Conservation (phyloP, 2,113 vertebrate species). For the Pristiophorus japonicus region DNA sequence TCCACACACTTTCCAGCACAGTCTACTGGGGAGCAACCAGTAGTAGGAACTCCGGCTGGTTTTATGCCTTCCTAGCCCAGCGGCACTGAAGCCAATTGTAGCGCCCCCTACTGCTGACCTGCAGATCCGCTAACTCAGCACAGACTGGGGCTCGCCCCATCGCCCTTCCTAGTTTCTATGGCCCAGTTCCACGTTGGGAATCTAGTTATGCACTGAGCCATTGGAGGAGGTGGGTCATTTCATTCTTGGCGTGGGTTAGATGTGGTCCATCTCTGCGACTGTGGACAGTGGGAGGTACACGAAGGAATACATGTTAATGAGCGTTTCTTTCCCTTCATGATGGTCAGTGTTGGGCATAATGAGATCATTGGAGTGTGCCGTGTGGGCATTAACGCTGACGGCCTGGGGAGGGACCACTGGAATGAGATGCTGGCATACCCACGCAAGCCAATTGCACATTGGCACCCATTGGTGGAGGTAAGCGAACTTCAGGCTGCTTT, state of each 20-base stretch:
- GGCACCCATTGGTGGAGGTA: conserved; percentile 88
- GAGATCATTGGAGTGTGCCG: conserved; percentile 93
- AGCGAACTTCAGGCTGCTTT: conserved; percentile 3
- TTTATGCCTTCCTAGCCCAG: neutral
- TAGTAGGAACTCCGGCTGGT: neutral
- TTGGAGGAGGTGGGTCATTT: neutral
- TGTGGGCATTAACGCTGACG: conserved; percentile 76
- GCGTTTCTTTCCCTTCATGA: neutral
- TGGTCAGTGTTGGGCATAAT: conserved; percentile 87
- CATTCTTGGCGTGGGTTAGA: neutral
- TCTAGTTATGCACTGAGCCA: neutral
- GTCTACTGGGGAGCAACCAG: neutral
- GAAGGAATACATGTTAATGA: neutral
- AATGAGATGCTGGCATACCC: conserved; percentile 97
- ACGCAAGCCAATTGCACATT: conserved; percentile 92
- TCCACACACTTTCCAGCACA: neutral
- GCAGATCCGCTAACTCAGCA: neutral
- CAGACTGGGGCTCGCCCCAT: neutral
- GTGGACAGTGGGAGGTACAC: neutral
- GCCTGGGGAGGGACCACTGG: conserved; percentile 94
- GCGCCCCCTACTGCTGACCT: neutral
- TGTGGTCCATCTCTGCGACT: neutral
- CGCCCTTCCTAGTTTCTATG: neutral
- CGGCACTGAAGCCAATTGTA: neutral
- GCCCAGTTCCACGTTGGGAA: neutral